phyloP scores from a whole-genome alignment of 2,113 vertebrate species.

The Sminthopsis crassicaudata region DNA sequence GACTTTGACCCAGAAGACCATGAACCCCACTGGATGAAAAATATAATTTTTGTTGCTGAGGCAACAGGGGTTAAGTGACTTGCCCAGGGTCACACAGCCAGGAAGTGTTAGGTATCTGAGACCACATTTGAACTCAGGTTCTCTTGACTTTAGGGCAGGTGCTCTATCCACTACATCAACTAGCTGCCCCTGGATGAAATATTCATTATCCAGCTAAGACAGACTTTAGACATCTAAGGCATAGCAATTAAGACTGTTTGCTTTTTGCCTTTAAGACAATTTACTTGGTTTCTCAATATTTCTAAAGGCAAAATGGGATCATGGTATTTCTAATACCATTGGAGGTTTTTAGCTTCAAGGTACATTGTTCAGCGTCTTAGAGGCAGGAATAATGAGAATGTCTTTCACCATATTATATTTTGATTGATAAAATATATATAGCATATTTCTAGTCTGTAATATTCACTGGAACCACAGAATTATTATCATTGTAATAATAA shows the following conservation, averaged over 20 bases:
- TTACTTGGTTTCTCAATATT: slow-evolving; percentile 34
- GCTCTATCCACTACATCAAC: background rate
- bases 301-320: slow-evolving; percentile 7
- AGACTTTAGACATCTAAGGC: slow-evolving; percentile 30
- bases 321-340: background rate
- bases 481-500: background rate
- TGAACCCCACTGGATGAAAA: background rate
- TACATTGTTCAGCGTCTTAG: background rate
- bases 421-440: background rate
- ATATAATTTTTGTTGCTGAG: background rate
- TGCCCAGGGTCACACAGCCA: no score
- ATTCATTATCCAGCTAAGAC: background rate
- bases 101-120: no score
- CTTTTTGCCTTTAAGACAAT: background rate
- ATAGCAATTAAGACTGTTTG: slow-evolving; percentile 17
- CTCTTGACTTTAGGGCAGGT: background rate
- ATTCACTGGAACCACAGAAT: background rate
- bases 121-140: background rate
- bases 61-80: no score
- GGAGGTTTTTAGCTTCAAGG: background rate
- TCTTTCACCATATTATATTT: background rate
- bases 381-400: slow-evolving; percentile 14
- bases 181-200: background rate
- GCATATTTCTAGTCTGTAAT: background rate
- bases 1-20: background rate